A percentile compares a stretch with the other conserved stretches of the same genome.
Conservation (phyloP, 2,888 invertebrate species). For the Crematogaster levior region DNA sequence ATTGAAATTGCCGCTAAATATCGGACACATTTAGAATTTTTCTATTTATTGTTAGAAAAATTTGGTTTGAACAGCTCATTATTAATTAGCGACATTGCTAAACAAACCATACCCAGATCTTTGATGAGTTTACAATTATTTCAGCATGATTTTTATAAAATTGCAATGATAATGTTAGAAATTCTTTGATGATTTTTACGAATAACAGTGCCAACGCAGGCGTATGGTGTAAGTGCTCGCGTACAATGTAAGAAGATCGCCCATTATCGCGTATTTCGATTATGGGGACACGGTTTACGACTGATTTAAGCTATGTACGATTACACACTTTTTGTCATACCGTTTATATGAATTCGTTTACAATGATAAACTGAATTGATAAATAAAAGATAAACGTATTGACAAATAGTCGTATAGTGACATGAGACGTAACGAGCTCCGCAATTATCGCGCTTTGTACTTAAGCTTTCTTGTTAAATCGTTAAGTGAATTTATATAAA, state of each 20-base stretch:
- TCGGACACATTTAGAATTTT: neutral
- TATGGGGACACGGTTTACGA: neutral
- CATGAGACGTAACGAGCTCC: neutral
- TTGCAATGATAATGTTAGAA: neutral
- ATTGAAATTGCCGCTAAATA: neutral
- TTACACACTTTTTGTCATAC: slow-evolving; percentile 20
- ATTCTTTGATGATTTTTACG: neutral
- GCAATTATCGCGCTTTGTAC: slow-evolving; percentile 21
- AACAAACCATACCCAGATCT: neutral
- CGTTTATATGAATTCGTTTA: slow-evolving; percentile 29
- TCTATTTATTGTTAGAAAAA: neutral
- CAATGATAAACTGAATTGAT: neutral
- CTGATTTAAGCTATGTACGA: slow-evolving; percentile 18
- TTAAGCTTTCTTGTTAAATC: slow-evolving; percentile 29
- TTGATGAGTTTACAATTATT: neutral
- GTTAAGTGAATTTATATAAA: slow-evolving; percentile 29
- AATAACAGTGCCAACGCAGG: slow-evolving; percentile 34
- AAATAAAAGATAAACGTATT: slow-evolving; percentile 4
- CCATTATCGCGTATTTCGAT: neutral
- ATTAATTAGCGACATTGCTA: too few species aligned
- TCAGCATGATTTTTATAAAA: neutral
- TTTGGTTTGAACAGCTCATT: neutral
- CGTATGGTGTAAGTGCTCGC: slow-evolving; percentile 16
- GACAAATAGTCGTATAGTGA: slow-evolving; percentile 28
- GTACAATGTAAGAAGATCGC: neutral